Evolutionary conservation across 2,888 invertebrate genomes (phyloP).

Genomic region (Ecdyonurus torrentis): DNA sequence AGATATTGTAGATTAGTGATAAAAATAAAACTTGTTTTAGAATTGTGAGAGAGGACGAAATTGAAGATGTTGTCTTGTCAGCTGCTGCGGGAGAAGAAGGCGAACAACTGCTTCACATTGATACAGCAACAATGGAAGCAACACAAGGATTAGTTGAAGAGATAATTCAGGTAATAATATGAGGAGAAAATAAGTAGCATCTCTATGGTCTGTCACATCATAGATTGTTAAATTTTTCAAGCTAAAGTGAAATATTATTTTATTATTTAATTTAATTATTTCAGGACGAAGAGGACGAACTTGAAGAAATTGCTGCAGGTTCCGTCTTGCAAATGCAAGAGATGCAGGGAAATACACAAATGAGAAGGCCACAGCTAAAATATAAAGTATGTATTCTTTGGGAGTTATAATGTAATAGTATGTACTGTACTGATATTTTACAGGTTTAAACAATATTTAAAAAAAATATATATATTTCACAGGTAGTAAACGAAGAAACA

Average conservation of each 20-base stretch:
- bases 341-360: not conserved
- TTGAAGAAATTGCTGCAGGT: not conserved
- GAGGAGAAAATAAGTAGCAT: not conserved
- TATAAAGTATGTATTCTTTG: not conserved
- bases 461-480: no score
- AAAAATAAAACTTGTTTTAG: conserved; percentile 3
- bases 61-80: conserved; percentile 6
- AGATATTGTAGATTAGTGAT: conserved; percentile 4
- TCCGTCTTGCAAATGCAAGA: not conserved
- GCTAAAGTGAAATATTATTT: no score
- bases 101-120: not conserved
- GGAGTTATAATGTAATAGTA: not conserved
- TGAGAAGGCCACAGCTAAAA: not conserved
- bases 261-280: not conserved
- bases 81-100: conserved; percentile 7
- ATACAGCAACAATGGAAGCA: conserved; percentile 5
- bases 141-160: conserved; percentile 6
- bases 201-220: not conserved
- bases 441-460: no score
- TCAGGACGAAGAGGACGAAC: not conserved
- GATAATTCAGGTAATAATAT: conserved; percentile 5
- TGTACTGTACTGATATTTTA: no score
- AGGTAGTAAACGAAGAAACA: not conserved
- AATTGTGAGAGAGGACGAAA: not conserved
- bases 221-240: no score